Evolutionary conservation across 2,113 vertebrate species (phyloP), one percentile per base, ranked within the genome.

Genomic region (Falco punctatus): DNA sequence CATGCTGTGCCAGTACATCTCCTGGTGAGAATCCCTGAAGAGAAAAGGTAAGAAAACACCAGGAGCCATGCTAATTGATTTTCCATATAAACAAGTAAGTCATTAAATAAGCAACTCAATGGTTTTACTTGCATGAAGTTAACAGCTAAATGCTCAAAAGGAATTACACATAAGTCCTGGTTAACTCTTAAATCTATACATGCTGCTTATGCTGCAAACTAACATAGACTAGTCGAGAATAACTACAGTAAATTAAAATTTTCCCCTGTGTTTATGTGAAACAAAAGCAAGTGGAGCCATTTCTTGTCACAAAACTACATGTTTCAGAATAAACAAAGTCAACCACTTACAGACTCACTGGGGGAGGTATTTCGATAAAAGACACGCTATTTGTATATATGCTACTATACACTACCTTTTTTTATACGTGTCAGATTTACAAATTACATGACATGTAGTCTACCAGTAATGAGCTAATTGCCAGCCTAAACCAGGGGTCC

Each of bases 21-120:
- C 95, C 94, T 86, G 92, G 81, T 86, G 93, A 95, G 96, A 97
- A 93, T 55, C 95, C 96, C 86, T 96, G 71, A 80, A 92, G 67
- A 61, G 91, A 95, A 90, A 97, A 97, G 97, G 97, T 96, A 96
- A 95, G 84, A 95, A 96, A 94, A 88, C 97, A 86, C 87, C 92
- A 96, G 97, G 95, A 86, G 79, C 58, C 12, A 6, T 28, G 74
- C 77, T 96, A 98, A 98, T 97, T 98, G 97, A 97, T 98, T 98
- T 97, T 96, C 91, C 92, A 90, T 96, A 97, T 96, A 98, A 98
- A 98, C 96, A 98, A 96, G 81, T 93, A 97, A 97, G 91, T 89
- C 97, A 90, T 94, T 98, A 97, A 96, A 93, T 59, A 96, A 98
- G 92, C 95, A 95, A 93, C 96, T 94, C 94, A 27, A 35, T 95